Conservation (phyloP, 2,888 invertebrate species). For the Eurytoma californica region DNA sequence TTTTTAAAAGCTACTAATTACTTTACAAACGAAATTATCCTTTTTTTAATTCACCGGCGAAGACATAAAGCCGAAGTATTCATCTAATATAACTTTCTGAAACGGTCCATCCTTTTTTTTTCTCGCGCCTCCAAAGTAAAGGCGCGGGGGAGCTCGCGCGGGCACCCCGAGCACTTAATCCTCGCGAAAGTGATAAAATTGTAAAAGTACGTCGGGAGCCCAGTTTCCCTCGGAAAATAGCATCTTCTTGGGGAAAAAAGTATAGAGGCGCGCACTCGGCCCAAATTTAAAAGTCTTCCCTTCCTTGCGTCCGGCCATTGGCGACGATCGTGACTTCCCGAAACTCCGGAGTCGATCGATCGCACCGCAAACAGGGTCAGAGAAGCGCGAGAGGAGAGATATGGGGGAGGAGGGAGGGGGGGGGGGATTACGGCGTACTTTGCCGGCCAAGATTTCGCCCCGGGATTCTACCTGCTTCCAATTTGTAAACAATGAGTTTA, state of each 20-base stretch:
- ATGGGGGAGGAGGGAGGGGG: not conserved
- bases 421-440: not conserved
- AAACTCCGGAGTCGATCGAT: conserved; percentile 25
- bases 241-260: no score
- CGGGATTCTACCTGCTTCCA: not conserved
- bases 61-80: no score
- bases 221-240: no score
- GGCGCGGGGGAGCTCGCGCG: not conserved
- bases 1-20: no score
- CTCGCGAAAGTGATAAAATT: no score
- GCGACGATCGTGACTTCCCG: conserved; percentile 22
- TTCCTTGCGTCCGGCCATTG: not conserved
- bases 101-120: no score
- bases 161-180: not conserved
- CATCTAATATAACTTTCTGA: no score
- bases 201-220: no score
- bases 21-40: no score
- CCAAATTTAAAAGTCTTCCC: conserved; percentile 18
- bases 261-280: not conserved
- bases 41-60: no score
- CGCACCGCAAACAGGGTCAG: conserved; percentile 30
- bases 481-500: no score
- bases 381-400: conserved; percentile 21
- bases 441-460: conserved; percentile 6
- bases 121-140: not conserved